Evolutionary conservation across 2,888 invertebrate species (phyloP).

Genomic region (Sepiola atlantica): DNA sequence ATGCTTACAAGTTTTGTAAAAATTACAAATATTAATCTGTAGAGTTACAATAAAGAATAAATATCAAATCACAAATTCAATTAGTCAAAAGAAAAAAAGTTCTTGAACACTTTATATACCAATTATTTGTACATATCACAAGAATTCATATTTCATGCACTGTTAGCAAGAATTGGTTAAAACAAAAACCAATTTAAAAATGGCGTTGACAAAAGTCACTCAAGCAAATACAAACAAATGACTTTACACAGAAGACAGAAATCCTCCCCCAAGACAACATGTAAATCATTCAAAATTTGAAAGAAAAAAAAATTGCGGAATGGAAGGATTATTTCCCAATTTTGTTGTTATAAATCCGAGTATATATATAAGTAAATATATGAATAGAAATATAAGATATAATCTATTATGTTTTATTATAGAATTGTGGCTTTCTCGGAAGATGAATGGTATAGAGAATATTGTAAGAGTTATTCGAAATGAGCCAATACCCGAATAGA

Average conservation of each 20-base stretch:
- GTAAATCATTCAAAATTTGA: neutral
- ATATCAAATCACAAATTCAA: neutral
- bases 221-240: neutral
- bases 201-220: neutral
- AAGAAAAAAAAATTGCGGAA: neutral
- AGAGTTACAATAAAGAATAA: neutral
- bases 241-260: neutral
- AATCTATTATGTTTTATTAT: neutral
- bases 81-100: neutral
- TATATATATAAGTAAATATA: neutral
- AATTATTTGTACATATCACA: neutral
- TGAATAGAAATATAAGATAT: neutral
- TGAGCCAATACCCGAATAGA: neutral
- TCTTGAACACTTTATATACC: neutral
- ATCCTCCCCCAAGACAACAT: neutral
- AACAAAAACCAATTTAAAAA: neutral
- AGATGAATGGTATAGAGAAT: neutral
- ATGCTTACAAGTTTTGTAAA: neutral
- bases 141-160: neutral
- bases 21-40: neutral
- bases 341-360: neutral
- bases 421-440: neutral
- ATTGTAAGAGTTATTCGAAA: neutral
- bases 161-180: neutral
- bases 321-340: neutral